Conservation (phyloP, 2,797 vertebrate genomes). For the Crax fasciolata region DNA sequence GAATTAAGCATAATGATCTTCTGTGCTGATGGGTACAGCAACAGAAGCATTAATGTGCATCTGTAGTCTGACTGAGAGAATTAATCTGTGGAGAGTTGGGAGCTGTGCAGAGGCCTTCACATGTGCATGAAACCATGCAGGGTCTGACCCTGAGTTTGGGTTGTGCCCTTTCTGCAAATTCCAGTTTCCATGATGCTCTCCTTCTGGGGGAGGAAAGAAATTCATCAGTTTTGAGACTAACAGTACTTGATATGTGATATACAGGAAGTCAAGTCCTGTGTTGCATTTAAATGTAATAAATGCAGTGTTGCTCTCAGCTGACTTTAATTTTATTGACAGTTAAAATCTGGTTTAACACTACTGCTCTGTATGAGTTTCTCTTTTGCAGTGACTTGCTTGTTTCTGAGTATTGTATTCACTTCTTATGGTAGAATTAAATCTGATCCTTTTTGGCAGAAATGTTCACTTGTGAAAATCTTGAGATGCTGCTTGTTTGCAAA, state of each 20-base stretch:
- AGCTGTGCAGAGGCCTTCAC: neutral
- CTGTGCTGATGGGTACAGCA: neutral
- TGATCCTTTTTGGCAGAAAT: neutral
- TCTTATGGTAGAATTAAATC: neutral
- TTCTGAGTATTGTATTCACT: neutral
- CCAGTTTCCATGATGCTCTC: neutral
- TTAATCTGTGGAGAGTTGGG: neutral
- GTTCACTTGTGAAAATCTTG: neutral
- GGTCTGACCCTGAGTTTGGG: neutral
- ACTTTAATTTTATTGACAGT: neutral
- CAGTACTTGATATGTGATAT: neutral
- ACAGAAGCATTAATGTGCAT: rapidly evolving
- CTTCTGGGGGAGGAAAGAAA: rapidly evolving
- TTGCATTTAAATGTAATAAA: neutral
- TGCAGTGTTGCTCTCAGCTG: neutral
- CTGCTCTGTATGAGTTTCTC: neutral
- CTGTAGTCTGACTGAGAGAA: neutral
- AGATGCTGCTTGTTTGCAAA: neutral
- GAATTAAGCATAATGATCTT: neutral
- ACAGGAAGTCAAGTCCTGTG: neutral
- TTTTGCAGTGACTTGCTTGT: neutral
- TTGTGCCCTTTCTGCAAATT: neutral
- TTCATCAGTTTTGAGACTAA: neutral
- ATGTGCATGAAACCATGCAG: rapidly evolving
- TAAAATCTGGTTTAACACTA: neutral